phyloP scores from a whole-genome alignment of 92 coral and sea anemone genomes.

The Isaurus tuberculatus region DNA sequence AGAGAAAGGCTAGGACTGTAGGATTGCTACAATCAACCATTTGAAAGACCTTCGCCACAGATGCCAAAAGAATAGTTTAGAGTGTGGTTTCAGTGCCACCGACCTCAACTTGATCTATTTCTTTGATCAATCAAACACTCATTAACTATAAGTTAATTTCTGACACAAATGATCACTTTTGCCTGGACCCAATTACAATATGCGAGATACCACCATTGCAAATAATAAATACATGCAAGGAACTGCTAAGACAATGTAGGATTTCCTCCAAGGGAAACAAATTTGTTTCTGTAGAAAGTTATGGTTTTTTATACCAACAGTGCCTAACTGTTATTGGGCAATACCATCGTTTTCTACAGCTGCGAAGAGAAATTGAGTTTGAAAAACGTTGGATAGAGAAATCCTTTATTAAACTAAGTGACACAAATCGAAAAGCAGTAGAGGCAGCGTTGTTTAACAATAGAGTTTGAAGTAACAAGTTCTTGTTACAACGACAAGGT shows the following conservation, averaged over 20 bases:
- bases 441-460: constrained; percentile 36
- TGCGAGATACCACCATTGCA: no score
- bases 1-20: constrained; percentile 34
- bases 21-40: no score
- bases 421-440: constrained; percentile 18
- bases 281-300: not conserved
- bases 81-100: constrained; percentile 47
- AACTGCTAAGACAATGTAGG: not conserved
- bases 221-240: no score
- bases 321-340: not conserved
- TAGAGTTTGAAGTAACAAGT: constrained; percentile 15
- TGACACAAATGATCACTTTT: no score
- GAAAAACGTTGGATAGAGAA: constrained; percentile 44
- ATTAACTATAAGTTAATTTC: no score
- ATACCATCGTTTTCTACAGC: not conserved
- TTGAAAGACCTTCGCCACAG: constrained; percentile 46
- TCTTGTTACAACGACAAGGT: constrained; percentile 28
- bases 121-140: constrained; percentile 20
- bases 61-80: constrained; percentile 46
- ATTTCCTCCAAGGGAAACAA: not conserved
- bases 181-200: no score
- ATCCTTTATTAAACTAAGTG: not conserved
- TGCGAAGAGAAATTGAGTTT: not conserved
- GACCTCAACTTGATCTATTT: constrained; percentile 52
- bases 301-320: not conserved